A percentile compares a stretch with the other conserved stretches of the same genome.
These are phyloP conservation scores for Acronicta aceris DNA, from an alignment of 2,888 invertebrate species.

Conservation along the genomic window DNA sequence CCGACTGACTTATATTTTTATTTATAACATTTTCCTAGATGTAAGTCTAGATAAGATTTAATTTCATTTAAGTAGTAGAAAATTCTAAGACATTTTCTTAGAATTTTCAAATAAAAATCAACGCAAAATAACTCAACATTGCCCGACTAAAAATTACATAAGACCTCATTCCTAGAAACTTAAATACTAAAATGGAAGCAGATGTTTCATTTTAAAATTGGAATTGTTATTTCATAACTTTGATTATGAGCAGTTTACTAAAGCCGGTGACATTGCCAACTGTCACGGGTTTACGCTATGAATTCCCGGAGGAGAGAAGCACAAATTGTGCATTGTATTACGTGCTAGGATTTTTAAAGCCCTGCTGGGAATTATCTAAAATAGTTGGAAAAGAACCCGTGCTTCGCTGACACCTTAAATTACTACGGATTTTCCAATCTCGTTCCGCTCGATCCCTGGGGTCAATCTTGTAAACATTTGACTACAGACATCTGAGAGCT, in stretches of 20 bases:
- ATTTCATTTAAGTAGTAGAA: too few species aligned
- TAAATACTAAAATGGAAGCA: background rate
- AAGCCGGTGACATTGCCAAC: slow-evolving; percentile 10
- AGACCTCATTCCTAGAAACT: background rate
- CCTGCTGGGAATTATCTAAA: slow-evolving; percentile 12
- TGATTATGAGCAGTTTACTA: slow-evolving; percentile 31
- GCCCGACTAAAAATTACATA: too few species aligned
- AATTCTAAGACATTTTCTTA: too few species aligned
- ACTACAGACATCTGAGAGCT: background rate
- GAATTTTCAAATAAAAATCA: too few species aligned
- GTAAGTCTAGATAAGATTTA: too few species aligned
- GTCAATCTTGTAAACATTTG: background rate
- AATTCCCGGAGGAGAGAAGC: slow-evolving; percentile 9
- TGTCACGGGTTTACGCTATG: slow-evolving; percentile 2
- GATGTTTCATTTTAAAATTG: slow-evolving; percentile 2
- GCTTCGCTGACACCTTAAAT: slow-evolving; percentile 12
- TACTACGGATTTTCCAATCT: slow-evolving; percentile 14
- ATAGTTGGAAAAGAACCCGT: background rate
- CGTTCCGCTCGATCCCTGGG: background rate
- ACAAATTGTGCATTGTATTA: slow-evolving; percentile 19
- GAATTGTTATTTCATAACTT: slow-evolving; percentile 2
- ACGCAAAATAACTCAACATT: too few species aligned
- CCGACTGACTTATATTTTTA: too few species aligned
- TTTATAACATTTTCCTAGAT: too few species aligned
- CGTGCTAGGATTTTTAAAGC: slow-evolving; percentile 31